These are phyloP conservation scores for Hypanus sabinus DNA, from an alignment of 2,113 vertebrate species.

Conservation along the genomic window DNA sequence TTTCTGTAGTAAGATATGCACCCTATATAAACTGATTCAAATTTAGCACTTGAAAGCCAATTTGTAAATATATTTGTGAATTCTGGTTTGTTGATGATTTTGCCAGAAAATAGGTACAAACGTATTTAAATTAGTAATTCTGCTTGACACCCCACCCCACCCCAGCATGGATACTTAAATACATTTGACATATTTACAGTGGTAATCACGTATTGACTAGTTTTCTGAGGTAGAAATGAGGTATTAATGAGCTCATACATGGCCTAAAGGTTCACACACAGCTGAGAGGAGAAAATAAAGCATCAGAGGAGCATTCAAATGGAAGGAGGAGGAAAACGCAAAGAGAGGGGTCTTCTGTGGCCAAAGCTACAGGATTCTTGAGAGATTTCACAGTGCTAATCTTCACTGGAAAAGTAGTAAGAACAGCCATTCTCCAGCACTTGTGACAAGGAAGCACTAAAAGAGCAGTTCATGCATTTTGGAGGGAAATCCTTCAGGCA, in stretches of 20 bases:
- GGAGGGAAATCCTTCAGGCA: background rate
- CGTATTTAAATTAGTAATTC: too few species aligned
- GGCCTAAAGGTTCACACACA: background rate
- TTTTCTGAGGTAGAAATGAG: background rate
- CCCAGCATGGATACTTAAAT: background rate
- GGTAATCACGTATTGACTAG: background rate
- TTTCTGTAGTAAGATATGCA: too few species aligned
- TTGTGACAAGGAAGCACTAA: background rate
- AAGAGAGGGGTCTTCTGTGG: background rate
- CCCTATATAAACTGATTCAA: too few species aligned
- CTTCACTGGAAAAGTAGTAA: background rate
- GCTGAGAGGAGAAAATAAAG: background rate
- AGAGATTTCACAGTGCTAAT: background rate
- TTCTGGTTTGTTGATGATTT: background rate
- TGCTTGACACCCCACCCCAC: too few species aligned
- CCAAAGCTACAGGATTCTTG: background rate
- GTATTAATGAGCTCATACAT: background rate
- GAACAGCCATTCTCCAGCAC: background rate
- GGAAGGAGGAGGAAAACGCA: background rate
- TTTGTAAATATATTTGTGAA: too few species aligned
- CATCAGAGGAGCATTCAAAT: background rate
- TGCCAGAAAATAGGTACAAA: background rate
- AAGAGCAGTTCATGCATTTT: background rate
- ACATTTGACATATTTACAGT: background rate
- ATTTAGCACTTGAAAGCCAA: too few species aligned